phyloP scores from a whole-genome alignment of 2,888 invertebrate genomes.

The Dolichopus griseipennis region DNA sequence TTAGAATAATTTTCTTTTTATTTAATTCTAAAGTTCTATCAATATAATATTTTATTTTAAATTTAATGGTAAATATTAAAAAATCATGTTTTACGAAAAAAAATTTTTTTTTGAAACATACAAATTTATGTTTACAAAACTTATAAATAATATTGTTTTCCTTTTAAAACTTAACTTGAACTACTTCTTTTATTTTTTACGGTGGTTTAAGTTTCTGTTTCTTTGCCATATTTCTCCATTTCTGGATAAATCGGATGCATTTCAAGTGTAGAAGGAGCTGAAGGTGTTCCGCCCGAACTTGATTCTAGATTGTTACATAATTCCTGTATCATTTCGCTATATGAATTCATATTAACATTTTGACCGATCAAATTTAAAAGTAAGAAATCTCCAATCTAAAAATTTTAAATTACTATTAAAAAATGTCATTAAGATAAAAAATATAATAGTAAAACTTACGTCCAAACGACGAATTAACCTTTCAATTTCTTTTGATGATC shows the following conservation, averaged over 20 bases:
- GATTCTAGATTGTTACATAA: slow-evolving; percentile 47
- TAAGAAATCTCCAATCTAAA: slow-evolving; percentile 78
- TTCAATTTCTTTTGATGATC: slow-evolving; percentile 63
- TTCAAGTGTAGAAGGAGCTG: slow-evolving; percentile 78
- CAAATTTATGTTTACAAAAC: neutral
- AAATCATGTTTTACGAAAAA: neutral
- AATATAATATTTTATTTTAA: neutral
- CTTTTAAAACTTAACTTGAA: neutral
- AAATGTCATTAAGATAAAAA: neutral
- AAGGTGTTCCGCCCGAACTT: slow-evolving; percentile 67
- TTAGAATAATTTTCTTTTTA: slow-evolving; percentile 2
- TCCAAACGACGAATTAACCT: slow-evolving; percentile 71
- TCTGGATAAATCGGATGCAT: slow-evolving; percentile 79
- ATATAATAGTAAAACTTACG: slow-evolving; percentile 44
- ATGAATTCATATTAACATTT: slow-evolving; percentile 74
- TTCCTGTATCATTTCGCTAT: slow-evolving; percentile 71
- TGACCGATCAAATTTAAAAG: slow-evolving; percentile 75
- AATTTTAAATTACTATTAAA: slow-evolving; percentile 20
- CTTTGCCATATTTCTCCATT: slow-evolving; percentile 68
- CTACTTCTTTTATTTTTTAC: neutral
- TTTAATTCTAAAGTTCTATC: neutral
- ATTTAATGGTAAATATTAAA: neutral
- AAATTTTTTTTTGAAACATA: neutral
- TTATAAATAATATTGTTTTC: neutral
- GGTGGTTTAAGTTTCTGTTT: slow-evolving; percentile 69